These are phyloP conservation scores for Tipula unca DNA, from an alignment of 2,888 invertebrate genomes.

Conservation along the genomic window DNA sequence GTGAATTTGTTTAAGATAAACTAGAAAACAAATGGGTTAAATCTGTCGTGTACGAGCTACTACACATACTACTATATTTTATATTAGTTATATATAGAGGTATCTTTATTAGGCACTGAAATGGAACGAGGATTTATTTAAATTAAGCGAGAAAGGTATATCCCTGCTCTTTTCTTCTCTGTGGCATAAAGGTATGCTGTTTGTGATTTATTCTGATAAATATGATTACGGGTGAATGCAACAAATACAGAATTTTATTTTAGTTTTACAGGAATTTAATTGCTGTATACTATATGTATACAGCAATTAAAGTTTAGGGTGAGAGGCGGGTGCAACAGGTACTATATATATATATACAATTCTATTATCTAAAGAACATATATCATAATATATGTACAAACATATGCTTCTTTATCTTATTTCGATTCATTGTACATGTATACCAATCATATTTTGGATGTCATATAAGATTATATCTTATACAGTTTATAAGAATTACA, in stretches of 20 bases:
- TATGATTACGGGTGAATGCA: background rate
- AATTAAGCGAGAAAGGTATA: background rate
- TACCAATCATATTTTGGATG: too few relatives aligned
- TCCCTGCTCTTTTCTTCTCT: background rate
- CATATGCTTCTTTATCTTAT: background rate
- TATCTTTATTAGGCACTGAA: background rate
- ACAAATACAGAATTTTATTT: background rate
- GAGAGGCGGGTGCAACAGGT: background rate
- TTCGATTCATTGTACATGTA: background rate
- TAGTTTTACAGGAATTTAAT: background rate
- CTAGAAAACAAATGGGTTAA: background rate
- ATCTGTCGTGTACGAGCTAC: background rate
- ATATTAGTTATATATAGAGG: too few relatives aligned
- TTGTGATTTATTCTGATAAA: background rate
- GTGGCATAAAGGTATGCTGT: too few relatives aligned
- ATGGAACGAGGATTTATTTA: background rate
- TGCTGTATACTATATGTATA: background rate
- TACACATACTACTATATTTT: too few relatives aligned
- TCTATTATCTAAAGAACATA: background rate
- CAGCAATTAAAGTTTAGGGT: background rate
- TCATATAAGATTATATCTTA: too few relatives aligned
- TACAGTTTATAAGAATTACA: too few relatives aligned
- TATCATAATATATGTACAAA: background rate
- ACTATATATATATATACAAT: background rate
- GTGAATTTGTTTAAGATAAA: background rate